Percentiles rank a stretch among this genome's conserved stretches.
These are phyloP conservation scores for Acronicta alni DNA, from an alignment of 2,888 invertebrate genomes.

Conservation along the genomic window DNA sequence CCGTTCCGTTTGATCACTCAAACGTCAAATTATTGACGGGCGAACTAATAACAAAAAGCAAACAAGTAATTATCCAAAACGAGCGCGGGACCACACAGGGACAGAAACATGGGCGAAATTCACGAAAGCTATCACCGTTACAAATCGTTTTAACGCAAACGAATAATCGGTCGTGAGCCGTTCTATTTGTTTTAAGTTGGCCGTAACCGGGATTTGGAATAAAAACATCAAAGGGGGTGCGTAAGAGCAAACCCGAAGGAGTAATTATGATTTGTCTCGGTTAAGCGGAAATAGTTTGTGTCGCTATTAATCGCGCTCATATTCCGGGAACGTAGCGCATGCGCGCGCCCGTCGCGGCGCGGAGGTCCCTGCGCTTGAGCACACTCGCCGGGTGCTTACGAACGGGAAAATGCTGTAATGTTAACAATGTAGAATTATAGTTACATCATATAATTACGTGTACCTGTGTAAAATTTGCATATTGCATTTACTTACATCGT, in stretches of 20 bases:
- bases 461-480: slow-evolving; percentile 26
- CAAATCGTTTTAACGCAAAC: slow-evolving; percentile 88
- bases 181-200: slow-evolving; percentile 89
- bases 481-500: slow-evolving; percentile 34
- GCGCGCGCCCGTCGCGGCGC: slow-evolving; percentile 42
- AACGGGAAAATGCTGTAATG: slow-evolving; percentile 23
- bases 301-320: slow-evolving; percentile 83
- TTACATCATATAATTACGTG: slow-evolving; percentile 36
- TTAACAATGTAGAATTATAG: slow-evolving; percentile 32
- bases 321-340: slow-evolving; percentile 77
- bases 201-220: slow-evolving; percentile 86
- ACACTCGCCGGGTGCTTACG: slow-evolving; percentile 62
- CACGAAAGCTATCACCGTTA: slow-evolving; percentile 85
- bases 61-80: slow-evolving; percentile 67
- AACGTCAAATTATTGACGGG: slow-evolving; percentile 74
- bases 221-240: slow-evolving; percentile 88
- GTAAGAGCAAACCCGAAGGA: slow-evolving; percentile 83
- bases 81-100: slow-evolving; percentile 83
- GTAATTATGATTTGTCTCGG: slow-evolving; percentile 88
- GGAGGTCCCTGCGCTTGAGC: slow-evolving; percentile 57
- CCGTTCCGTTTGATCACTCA: slow-evolving; percentile 70
- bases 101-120: slow-evolving; percentile 77
- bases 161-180: slow-evolving; percentile 85
- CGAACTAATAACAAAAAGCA: slow-evolving; percentile 71
- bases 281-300: slow-evolving; percentile 88